A percentile compares a stretch with the other conserved stretches of the same genome.
Evolutionary conservation across 2,888 invertebrate genomes (phyloP).

Genomic region (Tetragonula carbonaria): DNA sequence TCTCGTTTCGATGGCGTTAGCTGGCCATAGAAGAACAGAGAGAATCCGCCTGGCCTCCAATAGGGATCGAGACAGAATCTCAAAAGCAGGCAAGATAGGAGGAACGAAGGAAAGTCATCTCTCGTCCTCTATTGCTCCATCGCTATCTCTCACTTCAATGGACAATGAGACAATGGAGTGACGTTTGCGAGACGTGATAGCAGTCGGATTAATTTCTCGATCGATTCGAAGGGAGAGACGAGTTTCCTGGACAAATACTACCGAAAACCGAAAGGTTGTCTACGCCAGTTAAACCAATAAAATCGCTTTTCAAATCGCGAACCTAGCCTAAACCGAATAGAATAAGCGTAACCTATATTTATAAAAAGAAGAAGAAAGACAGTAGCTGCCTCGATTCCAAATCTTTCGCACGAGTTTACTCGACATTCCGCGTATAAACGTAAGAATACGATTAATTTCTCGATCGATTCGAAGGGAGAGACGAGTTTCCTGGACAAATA

Average conservation of each 20-base stretch:
- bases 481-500: constrained; percentile 3
- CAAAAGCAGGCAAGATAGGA: constrained; percentile 47
- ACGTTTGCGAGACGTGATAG: constrained; percentile 73
- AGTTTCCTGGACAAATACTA: constrained; percentile 3
- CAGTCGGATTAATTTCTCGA: constrained; percentile 72
- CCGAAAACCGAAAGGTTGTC: constrained; percentile 1
- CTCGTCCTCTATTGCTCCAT: constrained; percentile 54
- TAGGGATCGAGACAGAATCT: constrained; percentile 59
- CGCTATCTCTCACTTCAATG: constrained; percentile 63
- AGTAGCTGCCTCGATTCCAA: too few species aligned
- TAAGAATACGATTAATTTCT: constrained; percentile 61
- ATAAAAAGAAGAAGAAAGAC: not conserved
- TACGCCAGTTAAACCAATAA: not conserved
- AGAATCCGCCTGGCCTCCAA: constrained; percentile 47
- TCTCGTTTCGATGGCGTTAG: constrained; percentile 34
- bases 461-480: constrained; percentile 67
- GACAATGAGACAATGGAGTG: constrained; percentile 71
- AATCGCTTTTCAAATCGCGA: not conserved
- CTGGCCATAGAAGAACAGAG: constrained; percentile 45
- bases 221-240: constrained; percentile 63
- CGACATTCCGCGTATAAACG: not conserved
- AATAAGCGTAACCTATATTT: not conserved
- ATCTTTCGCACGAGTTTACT: not conserved
- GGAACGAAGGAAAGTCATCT: constrained; percentile 64
- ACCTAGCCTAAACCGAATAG: not conserved